Percentiles rank a stretch among this genome's conserved stretches.
Conservation (phyloP, 2,797 vertebrate species). For the Sebastiscus albofasciatus region DNA sequence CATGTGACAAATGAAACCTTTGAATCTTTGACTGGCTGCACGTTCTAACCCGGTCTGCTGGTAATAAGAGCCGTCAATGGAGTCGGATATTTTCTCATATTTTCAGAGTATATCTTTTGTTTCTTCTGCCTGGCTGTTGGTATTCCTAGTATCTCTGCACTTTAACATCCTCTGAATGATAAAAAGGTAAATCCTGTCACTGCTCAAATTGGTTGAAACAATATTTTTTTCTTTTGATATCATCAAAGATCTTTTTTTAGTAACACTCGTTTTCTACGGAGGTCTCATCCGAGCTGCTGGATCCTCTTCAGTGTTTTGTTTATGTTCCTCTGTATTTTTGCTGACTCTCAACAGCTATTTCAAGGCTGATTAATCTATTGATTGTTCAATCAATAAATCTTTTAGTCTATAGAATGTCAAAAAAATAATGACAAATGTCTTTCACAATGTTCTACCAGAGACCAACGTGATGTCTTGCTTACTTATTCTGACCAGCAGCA, state of each 20-base stretch:
- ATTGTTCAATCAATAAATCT: conserved; percentile 36
- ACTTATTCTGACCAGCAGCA: neutral
- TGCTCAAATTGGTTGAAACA: neutral
- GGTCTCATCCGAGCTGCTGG: neutral
- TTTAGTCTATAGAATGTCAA: conserved; percentile 33
- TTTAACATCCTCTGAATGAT: neutral
- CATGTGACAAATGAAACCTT: no score
- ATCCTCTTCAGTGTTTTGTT: neutral
- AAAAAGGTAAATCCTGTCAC: neutral
- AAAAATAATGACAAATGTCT: conserved; percentile 32
- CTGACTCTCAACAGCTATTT: conserved; percentile 32
- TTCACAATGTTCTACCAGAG: neutral
- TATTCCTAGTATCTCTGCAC: neutral
- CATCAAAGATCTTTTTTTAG: neutral
- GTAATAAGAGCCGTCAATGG: no score
- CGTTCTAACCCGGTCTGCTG: no score
- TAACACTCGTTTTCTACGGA: neutral
- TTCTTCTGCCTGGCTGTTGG: no score
- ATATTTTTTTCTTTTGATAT: neutral
- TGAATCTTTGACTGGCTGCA: no score
- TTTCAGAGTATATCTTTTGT: no score
- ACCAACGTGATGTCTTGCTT: neutral
- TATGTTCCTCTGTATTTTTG: conserved; percentile 2
- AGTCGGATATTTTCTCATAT: no score
- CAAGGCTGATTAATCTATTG: conserved; percentile 47